Base-by-base conservation (phyloP, 2,888 invertebrate genomes). In the Ptilodon capucinus region DNA sequence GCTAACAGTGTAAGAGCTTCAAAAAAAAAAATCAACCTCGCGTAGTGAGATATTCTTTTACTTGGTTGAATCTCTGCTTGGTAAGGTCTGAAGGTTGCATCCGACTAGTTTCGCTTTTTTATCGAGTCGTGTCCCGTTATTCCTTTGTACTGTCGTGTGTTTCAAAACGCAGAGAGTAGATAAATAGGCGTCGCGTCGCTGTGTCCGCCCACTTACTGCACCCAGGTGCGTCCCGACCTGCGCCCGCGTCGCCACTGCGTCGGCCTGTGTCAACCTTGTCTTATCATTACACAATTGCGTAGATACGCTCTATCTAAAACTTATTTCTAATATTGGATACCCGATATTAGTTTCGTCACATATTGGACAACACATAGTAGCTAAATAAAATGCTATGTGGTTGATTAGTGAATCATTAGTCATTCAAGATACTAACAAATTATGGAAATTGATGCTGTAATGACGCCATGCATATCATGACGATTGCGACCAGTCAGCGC, bases 121-220 rank as follows among this genome's bases (percentile, higher is more conserved):
- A 65, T 74, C 70, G 57, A 55, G 64, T 71, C 71, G 62, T 72
- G 74, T 76, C 71, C 73, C 68, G 69, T 74, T 76, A 71, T 72
- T 76, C 67, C 65, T 67, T 57, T 59, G 61, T 51, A 64, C 63
- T 70, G 64, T 72, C 64, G 64, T 62, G 60, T 63, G 67, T 78
- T 81, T 76, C 73, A 71, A 79, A 74, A 74, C 64, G 46, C 54
- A 50, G 67, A 61, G 63, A 63, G 55, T 56, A 65, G 68, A 72
- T 74, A 78, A 76, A 84, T 81, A 81, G 79, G 74, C 74, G 72
- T 72, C 64, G 74, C 74, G 72, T 72, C 64, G 70, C 74, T 62
- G 64, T 60, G 69, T 74, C 79, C 84, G 76, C 88, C 85, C 81
- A 85, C 86, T 74, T 72, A 64, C 71, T 80, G 80, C 81, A 79